A percentile compares a stretch with the other conserved stretches of the same genome.
Evolutionary conservation across 92 coral and sea anemone genomes (phyloP).

Genomic region (Umimayanthus kanabou): DNA sequence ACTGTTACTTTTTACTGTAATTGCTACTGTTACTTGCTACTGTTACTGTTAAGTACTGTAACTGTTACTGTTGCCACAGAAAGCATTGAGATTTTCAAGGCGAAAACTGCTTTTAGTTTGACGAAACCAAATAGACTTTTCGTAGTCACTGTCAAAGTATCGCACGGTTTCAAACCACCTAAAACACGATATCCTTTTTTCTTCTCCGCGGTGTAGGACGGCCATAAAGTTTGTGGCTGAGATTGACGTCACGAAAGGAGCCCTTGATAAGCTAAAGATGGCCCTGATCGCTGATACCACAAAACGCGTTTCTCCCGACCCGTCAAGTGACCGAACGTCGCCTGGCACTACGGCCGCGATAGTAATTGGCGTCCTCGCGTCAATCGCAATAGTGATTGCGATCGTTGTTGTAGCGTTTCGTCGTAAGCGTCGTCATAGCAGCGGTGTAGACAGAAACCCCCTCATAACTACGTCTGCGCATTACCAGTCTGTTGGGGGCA

Average conservation of each 20-base stretch:
- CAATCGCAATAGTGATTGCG: constrained; percentile 57
- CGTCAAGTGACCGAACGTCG: constrained; percentile 41
- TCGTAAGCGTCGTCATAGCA: constrained; percentile 37
- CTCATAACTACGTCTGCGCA: constrained; percentile 9
- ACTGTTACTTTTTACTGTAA: too few species aligned
- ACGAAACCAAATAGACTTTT: too few species aligned
- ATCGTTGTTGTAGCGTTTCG: constrained; percentile 59
- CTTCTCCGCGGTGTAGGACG: not conserved
- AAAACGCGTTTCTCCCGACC: constrained; percentile 43
- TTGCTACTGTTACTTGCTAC: too few species aligned
- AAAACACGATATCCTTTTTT: too few species aligned
- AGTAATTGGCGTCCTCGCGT: constrained; percentile 67
- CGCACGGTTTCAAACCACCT: too few species aligned
- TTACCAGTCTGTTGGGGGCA: constrained; percentile 29
- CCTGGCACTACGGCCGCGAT: constrained; percentile 74
- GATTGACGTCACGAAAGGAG: constrained; percentile 31
- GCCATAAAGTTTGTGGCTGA: constrained; percentile 29
- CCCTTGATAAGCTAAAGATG: constrained; percentile 17
- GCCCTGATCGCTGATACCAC: not conserved
- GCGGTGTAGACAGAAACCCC: not conserved
- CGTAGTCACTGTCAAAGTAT: too few species aligned
- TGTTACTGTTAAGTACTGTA: too few species aligned
- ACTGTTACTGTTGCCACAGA: too few species aligned
- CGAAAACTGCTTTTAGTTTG: too few species aligned
- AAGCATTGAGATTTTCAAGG: too few species aligned